phyloP scores from a whole-genome alignment of 2,797 vertebrate genomes.

The Gorsachius magnificus region DNA sequence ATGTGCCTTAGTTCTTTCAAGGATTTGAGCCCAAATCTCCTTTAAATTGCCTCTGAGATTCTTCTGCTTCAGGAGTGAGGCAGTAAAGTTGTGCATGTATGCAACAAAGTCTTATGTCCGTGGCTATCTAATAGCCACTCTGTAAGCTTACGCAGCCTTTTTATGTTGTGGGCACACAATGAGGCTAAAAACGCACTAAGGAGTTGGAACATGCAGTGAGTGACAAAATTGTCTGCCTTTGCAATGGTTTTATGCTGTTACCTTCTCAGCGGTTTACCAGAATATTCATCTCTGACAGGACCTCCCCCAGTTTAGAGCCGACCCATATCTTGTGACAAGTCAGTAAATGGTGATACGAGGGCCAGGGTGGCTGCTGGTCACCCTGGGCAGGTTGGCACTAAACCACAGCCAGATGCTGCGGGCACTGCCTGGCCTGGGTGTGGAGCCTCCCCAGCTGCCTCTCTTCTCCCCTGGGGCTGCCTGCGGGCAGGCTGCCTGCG shows the following conservation, averaged over 20 bases:
- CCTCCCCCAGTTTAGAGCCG: background rate
- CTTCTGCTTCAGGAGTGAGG: background rate
- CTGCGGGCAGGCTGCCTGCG: fast-evolving
- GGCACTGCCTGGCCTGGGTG: background rate
- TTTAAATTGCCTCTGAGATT: background rate
- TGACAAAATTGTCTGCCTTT: background rate
- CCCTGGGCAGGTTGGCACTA: background rate
- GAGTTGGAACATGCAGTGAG: background rate
- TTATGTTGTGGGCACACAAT: background rate
- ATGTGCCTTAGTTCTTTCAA: background rate
- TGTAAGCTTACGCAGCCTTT: background rate
- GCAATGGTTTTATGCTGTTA: background rate
- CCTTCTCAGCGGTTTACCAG: background rate
- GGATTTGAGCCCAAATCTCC: background rate
- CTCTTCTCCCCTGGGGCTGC: background rate
- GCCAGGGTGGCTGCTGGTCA: fast-evolving
- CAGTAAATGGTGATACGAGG: background rate
- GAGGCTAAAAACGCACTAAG: fast-evolving
- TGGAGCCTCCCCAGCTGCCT: background rate
- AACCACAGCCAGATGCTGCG: background rate
- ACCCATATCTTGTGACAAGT: background rate
- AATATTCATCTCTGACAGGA: background rate
- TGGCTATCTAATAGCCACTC: background rate
- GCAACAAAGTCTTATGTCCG: background rate
- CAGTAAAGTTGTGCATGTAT: fast-evolving